Conservation (phyloP, 2,797 vertebrate genomes). For the Crenichthys baileyi region DNA sequence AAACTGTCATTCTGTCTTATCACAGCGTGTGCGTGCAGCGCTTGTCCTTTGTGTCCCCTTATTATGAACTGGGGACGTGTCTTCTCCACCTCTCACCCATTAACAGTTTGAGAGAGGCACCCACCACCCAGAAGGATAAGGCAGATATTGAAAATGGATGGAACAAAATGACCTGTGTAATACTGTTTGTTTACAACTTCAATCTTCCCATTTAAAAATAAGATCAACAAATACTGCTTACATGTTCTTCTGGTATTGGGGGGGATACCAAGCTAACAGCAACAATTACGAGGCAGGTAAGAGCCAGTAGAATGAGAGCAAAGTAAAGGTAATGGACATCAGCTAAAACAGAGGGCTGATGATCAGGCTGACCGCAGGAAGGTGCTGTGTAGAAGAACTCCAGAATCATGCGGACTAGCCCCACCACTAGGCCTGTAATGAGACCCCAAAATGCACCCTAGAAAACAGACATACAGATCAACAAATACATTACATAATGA, state of each 20-base stretch:
- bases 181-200: not conserved
- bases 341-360: slow-evolving; percentile 84
- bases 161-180: not conserved
- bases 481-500: not conserved
- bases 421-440: slow-evolving; percentile 84
- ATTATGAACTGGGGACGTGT: not conserved
- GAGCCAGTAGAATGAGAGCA: slow-evolving; percentile 86
- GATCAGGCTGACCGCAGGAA: slow-evolving; percentile 87
- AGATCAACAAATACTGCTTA: slow-evolving; percentile 67
- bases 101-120: not conserved
- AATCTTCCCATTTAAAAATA: not conserved
- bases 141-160: not conserved
- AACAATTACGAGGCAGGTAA: slow-evolving; percentile 80
- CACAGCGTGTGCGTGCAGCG: not conserved
- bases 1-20: not conserved
- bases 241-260: slow-evolving; percentile 86
- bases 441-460: slow-evolving; percentile 98
- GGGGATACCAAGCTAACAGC: slow-evolving; percentile 86
- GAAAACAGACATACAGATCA: slow-evolving; percentile 18
- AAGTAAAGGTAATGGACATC: slow-evolving; percentile 95
- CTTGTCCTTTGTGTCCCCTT: not conserved
- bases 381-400: slow-evolving; percentile 86
- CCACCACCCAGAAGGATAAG: not conserved
- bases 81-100: not conserved
- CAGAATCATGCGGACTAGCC: slow-evolving; percentile 86